Percentiles rank a stretch among this genome's conserved stretches.
Evolutionary conservation across 2,888 invertebrate species (phyloP).

Genomic region (Chymomyza procnemis): DNA sequence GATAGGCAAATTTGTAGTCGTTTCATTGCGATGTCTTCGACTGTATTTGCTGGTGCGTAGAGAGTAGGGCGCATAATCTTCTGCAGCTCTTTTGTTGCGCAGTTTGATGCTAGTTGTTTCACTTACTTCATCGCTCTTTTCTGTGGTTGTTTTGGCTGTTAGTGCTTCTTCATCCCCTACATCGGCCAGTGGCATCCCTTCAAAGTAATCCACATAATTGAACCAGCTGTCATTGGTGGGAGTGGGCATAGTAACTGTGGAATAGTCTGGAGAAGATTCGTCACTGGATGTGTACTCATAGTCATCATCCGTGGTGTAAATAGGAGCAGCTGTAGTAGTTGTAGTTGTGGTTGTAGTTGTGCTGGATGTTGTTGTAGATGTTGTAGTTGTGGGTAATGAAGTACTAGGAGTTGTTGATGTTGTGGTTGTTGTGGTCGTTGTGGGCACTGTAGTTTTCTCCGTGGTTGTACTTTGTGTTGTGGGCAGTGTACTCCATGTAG

Average conservation of each 20-base stretch:
- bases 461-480: slow-evolving; percentile 6
- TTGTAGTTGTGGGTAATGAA: slow-evolving; percentile 5
- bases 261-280: slow-evolving; percentile 38
- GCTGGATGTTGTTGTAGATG: slow-evolving; percentile 14
- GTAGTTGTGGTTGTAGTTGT: slow-evolving; percentile 47
- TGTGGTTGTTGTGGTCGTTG: slow-evolving; percentile 6
- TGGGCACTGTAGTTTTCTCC: slow-evolving; percentile 7
- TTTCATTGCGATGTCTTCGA: slow-evolving; percentile 47
- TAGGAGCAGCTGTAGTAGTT: slow-evolving; percentile 26
- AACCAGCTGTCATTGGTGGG: slow-evolving; percentile 71
- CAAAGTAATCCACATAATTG: slow-evolving; percentile 75
- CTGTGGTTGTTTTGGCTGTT: slow-evolving; percentile 36
- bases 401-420: slow-evolving; percentile 22
- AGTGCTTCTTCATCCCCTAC: slow-evolving; percentile 7
- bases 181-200: slow-evolving; percentile 54
- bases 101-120: not conserved
- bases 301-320: slow-evolving; percentile 42
- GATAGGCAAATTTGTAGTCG: no score
- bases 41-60: slow-evolving; percentile 59
- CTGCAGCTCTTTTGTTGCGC: slow-evolving; percentile 27
- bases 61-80: slow-evolving; percentile 23
- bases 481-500: slow-evolving; percentile 10
- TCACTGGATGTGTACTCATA: slow-evolving; percentile 54
- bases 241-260: slow-evolving; percentile 46
- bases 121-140: slow-evolving; percentile 42